These are phyloP conservation scores for Hipposideros armiger DNA, from an alignment of 2,113 vertebrate genomes.

Conservation along the genomic window DNA sequence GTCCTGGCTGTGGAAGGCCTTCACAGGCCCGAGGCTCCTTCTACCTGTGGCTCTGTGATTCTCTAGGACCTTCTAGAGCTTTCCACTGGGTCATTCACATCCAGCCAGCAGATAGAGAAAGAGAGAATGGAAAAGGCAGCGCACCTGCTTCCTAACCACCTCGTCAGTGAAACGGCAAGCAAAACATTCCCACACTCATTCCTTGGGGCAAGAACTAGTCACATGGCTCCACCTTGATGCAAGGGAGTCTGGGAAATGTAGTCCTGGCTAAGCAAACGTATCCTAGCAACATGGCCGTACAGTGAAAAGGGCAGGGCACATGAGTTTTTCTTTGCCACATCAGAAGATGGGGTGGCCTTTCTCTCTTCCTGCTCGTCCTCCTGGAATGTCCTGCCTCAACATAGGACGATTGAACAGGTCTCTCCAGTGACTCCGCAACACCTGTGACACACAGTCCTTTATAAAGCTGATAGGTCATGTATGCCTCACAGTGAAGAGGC, in stretches of 20 bases:
- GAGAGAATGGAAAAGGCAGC: neutral
- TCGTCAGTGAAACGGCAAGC: too few relatives aligned
- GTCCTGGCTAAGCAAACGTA: neutral
- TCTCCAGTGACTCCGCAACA: neutral
- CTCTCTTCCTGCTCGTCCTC: neutral
- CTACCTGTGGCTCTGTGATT: neutral
- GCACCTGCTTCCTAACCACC: neutral
- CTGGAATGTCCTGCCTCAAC: neutral
- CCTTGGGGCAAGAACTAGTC: neutral
- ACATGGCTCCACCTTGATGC: fast-evolving
- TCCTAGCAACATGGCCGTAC: neutral
- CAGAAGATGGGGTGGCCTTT: neutral
- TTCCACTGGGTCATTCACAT: neutral
- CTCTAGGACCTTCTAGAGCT: neutral
- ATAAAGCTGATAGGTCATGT: neutral
- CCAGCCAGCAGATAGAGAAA: neutral
- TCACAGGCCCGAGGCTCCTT: too few relatives aligned
- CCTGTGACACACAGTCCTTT: neutral
- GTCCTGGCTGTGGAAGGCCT: neutral
- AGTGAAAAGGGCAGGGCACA: fast-evolving
- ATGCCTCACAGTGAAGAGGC: neutral
- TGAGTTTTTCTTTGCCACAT: fast-evolving
- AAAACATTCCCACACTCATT: neutral
- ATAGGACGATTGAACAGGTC: neutral
- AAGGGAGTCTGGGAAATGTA: neutral